Evolutionary conservation across 2,797 vertebrate genomes (phyloP).

Genomic region (Orientallactaga sibirica): DNA sequence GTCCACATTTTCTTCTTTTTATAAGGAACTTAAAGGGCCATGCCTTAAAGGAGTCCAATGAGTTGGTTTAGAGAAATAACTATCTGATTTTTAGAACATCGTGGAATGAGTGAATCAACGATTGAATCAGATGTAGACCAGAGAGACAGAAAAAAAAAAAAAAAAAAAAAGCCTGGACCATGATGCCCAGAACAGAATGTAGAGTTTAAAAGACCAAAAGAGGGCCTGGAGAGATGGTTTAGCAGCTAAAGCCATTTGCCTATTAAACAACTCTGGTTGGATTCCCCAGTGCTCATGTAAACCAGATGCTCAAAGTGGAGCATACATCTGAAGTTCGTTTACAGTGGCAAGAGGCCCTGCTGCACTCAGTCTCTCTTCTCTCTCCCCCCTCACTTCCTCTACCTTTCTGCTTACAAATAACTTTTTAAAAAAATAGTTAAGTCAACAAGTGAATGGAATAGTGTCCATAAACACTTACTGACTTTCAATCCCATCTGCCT

Average conservation of each 20-base stretch:
- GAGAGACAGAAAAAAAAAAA: not conserved
- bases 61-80: slow-evolving; percentile 20
- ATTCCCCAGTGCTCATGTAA: too few relatives aligned
- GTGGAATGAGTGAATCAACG: not conserved
- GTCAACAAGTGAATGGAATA: not conserved
- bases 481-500: not conserved
- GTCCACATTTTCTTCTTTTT: not conserved
- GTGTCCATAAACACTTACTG: not conserved
- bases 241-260: too few relatives aligned
- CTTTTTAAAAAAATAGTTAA: too few relatives aligned
- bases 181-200: not conserved
- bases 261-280: too few relatives aligned
- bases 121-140: not conserved
- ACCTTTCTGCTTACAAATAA: not conserved
- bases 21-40: not conserved
- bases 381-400: too few relatives aligned
- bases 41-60: not conserved
- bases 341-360: too few relatives aligned
- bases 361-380: too few relatives aligned
- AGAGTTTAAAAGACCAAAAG: not conserved
- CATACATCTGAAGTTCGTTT: too few relatives aligned
- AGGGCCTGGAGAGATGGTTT: too few relatives aligned
- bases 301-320: too few relatives aligned
- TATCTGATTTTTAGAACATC: not conserved
- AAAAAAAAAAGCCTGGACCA: not conserved